Evolutionary conservation across 2,113 vertebrate genomes (phyloP), one percentile per base, ranked within the genome.

Genomic region (Meleagris gallopavo): DNA sequence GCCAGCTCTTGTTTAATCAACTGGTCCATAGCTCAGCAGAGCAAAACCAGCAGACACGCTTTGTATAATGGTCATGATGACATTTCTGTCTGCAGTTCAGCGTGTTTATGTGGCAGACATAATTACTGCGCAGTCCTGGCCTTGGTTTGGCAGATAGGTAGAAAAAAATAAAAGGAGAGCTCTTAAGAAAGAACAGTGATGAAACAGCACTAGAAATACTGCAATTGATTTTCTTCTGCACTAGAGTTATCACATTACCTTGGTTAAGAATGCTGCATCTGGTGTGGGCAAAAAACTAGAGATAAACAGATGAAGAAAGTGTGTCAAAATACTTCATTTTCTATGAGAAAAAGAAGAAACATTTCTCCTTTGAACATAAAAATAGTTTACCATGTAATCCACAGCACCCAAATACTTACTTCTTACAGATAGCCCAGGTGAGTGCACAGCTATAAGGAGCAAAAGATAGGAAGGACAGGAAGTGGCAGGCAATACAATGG

Each of bases 31-130:
- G 64, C 3, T 41, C 21, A 83, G 48, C 14, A 80, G 34, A 22
- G 21, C 73, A 57, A 5, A 74, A 74, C 16, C 16, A 10, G 38
- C 36, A 2, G 4, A 38, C 0, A 0, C 60, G 36, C 38, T 78
- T 89, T 70, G 32, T 34, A 72, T 38, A 74, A 29, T 17, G 60
- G 24, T 48, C 72, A 13, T n/a, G 85, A 27, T 13, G 21, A 46
- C 45, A 73, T 82, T 85, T 50, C 25, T 67, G 9, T 70, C 30
- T 66, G 25, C 60, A 78, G 25, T 5, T 88, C 48, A 76, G 34
- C 24, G 30, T 61, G 5, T 70, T 90, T 88, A 24, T 43, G n/a
- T 70, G 38, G 73, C 54, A 92, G 34, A 91, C 88, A 10, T 84
- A 72, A 86, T 73, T 48, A 82, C 6, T 70, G 57, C 36, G 60